Evolutionary conservation across 2,888 invertebrate genomes (phyloP), one percentile per base, ranked within the genome.

Genomic region (Omphaloscelis lunosa): DNA sequence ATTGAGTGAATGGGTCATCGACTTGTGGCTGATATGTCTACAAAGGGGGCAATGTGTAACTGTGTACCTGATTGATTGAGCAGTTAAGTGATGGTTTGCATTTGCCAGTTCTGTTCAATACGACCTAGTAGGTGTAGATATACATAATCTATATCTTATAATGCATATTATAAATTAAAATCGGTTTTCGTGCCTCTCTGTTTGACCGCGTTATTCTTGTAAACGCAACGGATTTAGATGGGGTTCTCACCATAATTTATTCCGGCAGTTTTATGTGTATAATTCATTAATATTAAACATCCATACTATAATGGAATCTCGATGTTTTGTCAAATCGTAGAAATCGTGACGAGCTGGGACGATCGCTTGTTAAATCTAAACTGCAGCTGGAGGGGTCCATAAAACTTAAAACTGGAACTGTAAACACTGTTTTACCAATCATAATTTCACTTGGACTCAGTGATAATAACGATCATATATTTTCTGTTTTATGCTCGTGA

Each of bases 1-100:
- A 79, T 74, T 74, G 74, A 82, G 51, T 68, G 86, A 76, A 85
- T 82, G 65, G 86, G 86, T 82, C 83, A 82, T 85, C 66, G 83
- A 86, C 86, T 85, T 72, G 72, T 53, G 68, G 1, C 23, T 34
- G 71, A 83, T 66, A 66, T 48, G 59, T 71, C 27, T 71, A 67
- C 56, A 79, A 71, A 48, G 72, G 72, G 58, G 59, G 69, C 34
- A 23, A 45, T 56, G 58, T 63, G 34, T 45, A 12, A 8, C 39
- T 82, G 56, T 62, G 34, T 20, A 68, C 34, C 27, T 58, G 67
- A 63, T 53, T 68, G 56, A 62, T 51, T 48, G n/a, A 17, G 56
- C 41, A 29, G 48, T 9, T 51, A 53, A 78, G 15, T 75, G 7
- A 17, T 20, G 0, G 9, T 34, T 45, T 45, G 34, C 6, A 51